A percentile compares a stretch with the other conserved stretches of the same genome.
Evolutionary conservation across 2,888 invertebrate species (phyloP).

Genomic region (Cataglyphis livida): DNA sequence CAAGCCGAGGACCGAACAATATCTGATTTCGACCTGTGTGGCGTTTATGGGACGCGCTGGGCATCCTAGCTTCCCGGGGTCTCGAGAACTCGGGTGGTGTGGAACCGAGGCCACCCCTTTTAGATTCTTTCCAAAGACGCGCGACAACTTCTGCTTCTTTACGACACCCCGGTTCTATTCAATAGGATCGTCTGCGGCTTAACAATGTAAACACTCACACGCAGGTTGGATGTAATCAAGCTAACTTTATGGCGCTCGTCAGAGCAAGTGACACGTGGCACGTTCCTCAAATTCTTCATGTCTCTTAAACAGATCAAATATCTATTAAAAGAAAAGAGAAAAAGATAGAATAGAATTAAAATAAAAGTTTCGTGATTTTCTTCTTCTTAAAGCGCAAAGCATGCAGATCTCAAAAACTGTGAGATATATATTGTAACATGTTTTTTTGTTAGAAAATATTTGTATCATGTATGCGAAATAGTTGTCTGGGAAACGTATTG

Average conservation of each 20-base stretch:
- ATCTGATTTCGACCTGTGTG: slow-evolving; percentile 79
- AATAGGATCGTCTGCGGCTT: slow-evolving; percentile 61
- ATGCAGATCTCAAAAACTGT: neutral
- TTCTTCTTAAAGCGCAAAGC: neutral
- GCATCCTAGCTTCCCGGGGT: slow-evolving; percentile 50
- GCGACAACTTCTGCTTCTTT: slow-evolving; percentile 68
- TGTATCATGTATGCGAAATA: neutral
- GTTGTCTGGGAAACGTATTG: neutral
- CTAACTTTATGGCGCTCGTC: neutral
- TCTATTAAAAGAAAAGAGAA: neutral
- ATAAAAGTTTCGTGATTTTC: neutral
- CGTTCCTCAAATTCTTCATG: neutral
- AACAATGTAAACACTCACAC: slow-evolving; percentile 68
- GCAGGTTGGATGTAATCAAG: neutral
- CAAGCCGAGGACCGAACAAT: slow-evolving; percentile 67
- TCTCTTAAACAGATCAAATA: neutral
- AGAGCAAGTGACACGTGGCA: neutral
- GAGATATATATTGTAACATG: neutral
- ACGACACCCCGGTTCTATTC: slow-evolving; percentile 64
- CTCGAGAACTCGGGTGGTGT: slow-evolving; percentile 36
- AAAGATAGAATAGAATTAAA: neutral
- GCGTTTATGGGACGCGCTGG: slow-evolving; percentile 65
- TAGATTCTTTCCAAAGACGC: slow-evolving; percentile 46
- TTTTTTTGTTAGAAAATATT: neutral
- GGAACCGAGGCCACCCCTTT: slow-evolving; percentile 1